phyloP scores from a whole-genome alignment of 2,113 vertebrate species.

The Tychaedon coryphoeus region DNA sequence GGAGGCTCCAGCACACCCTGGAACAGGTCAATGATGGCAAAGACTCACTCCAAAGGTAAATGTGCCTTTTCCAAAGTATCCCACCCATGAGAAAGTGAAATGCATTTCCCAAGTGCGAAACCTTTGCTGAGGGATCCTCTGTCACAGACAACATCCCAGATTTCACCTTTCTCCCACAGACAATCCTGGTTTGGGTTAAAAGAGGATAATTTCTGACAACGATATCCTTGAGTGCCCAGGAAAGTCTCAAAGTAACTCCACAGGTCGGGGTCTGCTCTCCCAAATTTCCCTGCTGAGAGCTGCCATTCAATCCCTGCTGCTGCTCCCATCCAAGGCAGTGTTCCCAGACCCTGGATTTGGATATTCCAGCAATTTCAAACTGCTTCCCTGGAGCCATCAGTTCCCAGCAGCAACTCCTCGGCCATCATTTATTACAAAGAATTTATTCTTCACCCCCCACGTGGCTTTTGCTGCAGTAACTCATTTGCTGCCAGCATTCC shows the following conservation, averaged over 20 bases:
- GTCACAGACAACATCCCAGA: neutral
- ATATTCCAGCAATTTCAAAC: neutral
- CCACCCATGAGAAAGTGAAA: rapidly evolving
- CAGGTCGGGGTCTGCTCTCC: neutral
- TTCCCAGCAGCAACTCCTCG: neutral
- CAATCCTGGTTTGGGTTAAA: neutral
- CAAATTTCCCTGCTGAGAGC: neutral
- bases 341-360: neutral
- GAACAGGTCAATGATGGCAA: constrained; percentile 79
- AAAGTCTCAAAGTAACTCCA: neutral
- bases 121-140: neutral
- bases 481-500: neutral
- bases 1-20: constrained; percentile 81
- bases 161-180: neutral
- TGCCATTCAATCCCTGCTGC: neutral
- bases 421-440: neutral
- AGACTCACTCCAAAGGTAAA: constrained; percentile 86
- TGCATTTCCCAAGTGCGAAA: neutral
- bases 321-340: neutral
- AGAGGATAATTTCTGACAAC: neutral
- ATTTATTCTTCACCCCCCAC: neutral
- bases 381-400: neutral
- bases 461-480: neutral
- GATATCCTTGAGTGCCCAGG: neutral
- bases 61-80: neutral